These are phyloP conservation scores for Acomys russatus DNA, from an alignment of 2,797 vertebrate species.

Conservation along the genomic window DNA sequence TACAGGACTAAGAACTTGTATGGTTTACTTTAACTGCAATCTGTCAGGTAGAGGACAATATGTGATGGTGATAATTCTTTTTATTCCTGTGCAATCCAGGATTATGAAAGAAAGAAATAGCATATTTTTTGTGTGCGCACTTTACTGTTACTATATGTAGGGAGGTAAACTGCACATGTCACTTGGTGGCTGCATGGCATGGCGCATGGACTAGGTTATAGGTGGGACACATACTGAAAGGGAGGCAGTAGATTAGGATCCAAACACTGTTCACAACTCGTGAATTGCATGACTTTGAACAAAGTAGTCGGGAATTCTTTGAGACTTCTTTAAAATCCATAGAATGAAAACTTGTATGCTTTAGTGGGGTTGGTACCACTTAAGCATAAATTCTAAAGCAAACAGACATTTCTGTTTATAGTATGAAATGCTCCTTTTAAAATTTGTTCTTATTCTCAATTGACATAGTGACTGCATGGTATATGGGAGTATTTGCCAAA, in stretches of 20 bases:
- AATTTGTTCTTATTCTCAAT: background rate
- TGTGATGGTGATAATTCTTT: background rate
- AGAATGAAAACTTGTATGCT: slow-evolving; percentile 1
- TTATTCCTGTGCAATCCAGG: background rate
- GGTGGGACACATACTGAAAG: background rate
- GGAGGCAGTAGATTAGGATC: background rate
- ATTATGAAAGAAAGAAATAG: background rate
- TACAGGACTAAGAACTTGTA: background rate
- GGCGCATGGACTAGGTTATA: background rate
- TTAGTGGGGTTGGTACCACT: background rate
- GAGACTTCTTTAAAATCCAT: background rate
- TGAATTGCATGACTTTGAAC: background rate
- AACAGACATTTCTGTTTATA: background rate
- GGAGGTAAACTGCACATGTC: background rate
- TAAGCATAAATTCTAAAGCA: background rate
- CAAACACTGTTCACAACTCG: background rate
- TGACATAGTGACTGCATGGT: background rate
- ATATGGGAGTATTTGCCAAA: background rate
- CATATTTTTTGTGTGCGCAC: background rate
- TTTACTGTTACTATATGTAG: background rate
- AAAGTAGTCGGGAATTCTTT: background rate
- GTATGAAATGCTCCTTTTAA: background rate
- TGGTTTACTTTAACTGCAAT: background rate
- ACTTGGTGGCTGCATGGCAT: background rate
- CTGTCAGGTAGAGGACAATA: background rate